Conservation (phyloP, 2,888 invertebrate genomes). For the Myopa tessellatipennis region DNA sequence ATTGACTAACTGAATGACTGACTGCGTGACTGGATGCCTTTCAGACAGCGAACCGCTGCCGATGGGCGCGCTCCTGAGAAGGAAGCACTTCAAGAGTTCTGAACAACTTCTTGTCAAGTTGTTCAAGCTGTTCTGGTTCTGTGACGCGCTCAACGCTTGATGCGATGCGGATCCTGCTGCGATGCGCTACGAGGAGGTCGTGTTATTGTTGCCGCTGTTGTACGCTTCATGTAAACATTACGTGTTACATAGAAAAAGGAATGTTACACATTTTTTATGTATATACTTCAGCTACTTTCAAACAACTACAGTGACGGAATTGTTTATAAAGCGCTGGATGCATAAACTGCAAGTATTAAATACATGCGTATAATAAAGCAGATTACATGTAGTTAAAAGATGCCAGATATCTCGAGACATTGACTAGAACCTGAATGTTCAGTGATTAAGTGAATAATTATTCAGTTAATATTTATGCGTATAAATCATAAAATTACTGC, state of each 20-base stretch:
- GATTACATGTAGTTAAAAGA: too few relatives aligned
- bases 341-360: too few relatives aligned
- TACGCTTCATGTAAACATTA: constrained; percentile 15
- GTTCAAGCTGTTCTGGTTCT: constrained; percentile 30
- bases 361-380: too few relatives aligned
- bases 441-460: too few relatives aligned
- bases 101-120: constrained; percentile 35
- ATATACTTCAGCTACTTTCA: background rate
- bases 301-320: too few relatives aligned
- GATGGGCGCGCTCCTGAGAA: constrained; percentile 41
- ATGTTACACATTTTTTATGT: background rate
- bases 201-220: background rate
- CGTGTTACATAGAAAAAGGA: constrained; percentile 10
- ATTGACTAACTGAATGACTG: background rate
- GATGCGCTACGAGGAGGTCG: too few relatives aligned
- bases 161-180: background rate
- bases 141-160: constrained; percentile 15
- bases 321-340: too few relatives aligned
- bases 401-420: background rate
- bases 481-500: too few relatives aligned
- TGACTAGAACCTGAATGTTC: too few relatives aligned
- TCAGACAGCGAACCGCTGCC: background rate
- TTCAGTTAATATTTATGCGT: too few relatives aligned
- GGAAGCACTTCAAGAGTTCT: constrained; percentile 51
- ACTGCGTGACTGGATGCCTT: background rate